Conservation (phyloP, 2,888 invertebrate genomes). For the Ceriagrion tenellum region DNA sequence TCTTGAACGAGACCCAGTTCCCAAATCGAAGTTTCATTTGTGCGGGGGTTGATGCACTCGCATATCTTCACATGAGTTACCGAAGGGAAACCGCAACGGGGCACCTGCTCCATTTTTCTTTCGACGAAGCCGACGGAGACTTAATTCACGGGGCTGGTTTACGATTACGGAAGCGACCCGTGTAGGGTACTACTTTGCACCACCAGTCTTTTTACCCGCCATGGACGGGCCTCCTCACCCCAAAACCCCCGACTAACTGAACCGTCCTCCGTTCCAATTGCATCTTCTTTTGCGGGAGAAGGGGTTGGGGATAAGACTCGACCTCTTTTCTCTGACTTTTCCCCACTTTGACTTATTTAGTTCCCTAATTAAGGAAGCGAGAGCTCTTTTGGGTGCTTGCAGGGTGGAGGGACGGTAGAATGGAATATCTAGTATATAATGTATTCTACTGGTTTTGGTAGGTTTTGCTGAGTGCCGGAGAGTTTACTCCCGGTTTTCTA, state of each 20-base stretch:
- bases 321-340: too few species aligned
- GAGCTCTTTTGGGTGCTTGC: not conserved
- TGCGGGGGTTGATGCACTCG: not conserved
- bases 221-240: not conserved
- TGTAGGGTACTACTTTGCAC: not conserved
- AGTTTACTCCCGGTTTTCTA: too few species aligned
- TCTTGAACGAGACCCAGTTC: too few species aligned
- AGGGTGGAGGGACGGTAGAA: not conserved
- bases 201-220: not conserved
- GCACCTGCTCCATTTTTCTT: conserved; percentile 26
- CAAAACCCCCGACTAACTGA: not conserved
- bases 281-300: not conserved
- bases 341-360: not conserved
- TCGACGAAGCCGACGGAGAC: not conserved
- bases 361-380: not conserved
- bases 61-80: not conserved
- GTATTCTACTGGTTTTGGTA: too few species aligned
- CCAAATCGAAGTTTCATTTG: too few species aligned
- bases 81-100: not conserved
- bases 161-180: conserved; percentile 20
- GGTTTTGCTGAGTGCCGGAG: too few species aligned
- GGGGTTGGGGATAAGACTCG: too few species aligned
- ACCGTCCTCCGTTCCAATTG: not conserved
- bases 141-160: not conserved
- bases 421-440: too few species aligned